Evolutionary conservation across 2,113 vertebrate species (phyloP), one percentile per base, ranked within the genome.

Genomic region (Lutjanus erythropterus): DNA sequence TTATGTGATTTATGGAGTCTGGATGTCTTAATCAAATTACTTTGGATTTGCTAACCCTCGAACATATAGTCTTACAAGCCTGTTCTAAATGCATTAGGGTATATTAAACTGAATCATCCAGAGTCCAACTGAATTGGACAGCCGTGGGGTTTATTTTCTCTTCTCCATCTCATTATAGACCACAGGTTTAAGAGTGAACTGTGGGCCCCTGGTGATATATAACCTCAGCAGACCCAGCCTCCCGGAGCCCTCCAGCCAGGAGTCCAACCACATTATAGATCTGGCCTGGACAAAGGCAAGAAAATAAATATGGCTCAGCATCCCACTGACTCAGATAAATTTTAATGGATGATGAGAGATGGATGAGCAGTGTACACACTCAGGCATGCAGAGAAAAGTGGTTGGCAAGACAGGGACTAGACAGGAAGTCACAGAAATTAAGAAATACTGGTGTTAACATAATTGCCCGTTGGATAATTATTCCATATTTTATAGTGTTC

Each of bases 181-280:
- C 85, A 60, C 75, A 83, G 85, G 44, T 89, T 93, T 89, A 71
- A 77, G 72, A 72, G 47, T 80, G 78, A 90, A 81, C 78, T 55
- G 70, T 72, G 85, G 89, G 73, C 80, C 91, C 88, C 88, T 50
- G 59, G 81, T 93, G 91, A 94, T 92, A 92, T 90, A 92, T 78
- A 91, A 90, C 86, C 84, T 65, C 66, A 77, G 71, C 75, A 90
- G 60, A 64, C 73, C 60, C 53, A 61, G 73, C 64, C 74, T 78
- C 71, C 65, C n/a, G n/a, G n/a, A 71, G n/a, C 27, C 49, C 50
- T 64, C 15, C 31, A 85, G 41, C 66, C 69, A 53, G n/a, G 56
- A 66, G n/a, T 71, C 58, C 70, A 60, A 77, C 74, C 77, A 61
- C 55, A 83, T 53, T 31, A 78, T 41, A 61, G 59, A 78, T 68